Percentiles rank a stretch among this genome's conserved stretches.
Conservation (phyloP, 2,797 vertebrate species). For the Gallinago solitaria region DNA sequence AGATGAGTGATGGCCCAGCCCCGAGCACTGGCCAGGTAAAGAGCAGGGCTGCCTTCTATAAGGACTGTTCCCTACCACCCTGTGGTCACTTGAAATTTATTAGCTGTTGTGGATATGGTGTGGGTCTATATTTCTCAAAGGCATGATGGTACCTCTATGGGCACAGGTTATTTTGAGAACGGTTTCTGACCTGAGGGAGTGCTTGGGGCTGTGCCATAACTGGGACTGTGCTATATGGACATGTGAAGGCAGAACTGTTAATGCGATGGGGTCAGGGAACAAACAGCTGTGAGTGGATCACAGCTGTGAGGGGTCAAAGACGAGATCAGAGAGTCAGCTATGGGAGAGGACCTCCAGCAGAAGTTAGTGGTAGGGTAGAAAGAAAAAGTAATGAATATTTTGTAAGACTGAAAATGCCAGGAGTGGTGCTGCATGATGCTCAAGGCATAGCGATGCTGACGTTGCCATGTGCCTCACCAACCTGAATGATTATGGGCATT, state of each 20-base stretch:
- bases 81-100: background rate
- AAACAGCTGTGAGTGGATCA: background rate
- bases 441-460: background rate
- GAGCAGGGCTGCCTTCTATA: background rate
- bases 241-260: background rate
- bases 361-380: background rate
- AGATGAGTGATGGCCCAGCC: background rate
- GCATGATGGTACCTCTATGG: background rate
- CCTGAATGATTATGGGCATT: background rate
- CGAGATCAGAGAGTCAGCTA: background rate
- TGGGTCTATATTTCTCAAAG: background rate
- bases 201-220: background rate
- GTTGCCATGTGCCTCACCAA: background rate
- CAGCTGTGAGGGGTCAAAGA: background rate
- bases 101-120: background rate
- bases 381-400: background rate
- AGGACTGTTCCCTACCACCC: background rate
- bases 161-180: background rate
- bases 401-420: background rate
- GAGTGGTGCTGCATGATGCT: background rate
- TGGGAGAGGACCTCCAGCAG: background rate
- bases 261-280: background rate
- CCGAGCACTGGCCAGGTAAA: rapidly evolving
- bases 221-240: background rate
- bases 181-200: background rate